Percentiles rank a stretch among this genome's conserved stretches.
phyloP scores from a whole-genome alignment of 2,888 invertebrate genomes.

The Athetis lepigone region DNA sequence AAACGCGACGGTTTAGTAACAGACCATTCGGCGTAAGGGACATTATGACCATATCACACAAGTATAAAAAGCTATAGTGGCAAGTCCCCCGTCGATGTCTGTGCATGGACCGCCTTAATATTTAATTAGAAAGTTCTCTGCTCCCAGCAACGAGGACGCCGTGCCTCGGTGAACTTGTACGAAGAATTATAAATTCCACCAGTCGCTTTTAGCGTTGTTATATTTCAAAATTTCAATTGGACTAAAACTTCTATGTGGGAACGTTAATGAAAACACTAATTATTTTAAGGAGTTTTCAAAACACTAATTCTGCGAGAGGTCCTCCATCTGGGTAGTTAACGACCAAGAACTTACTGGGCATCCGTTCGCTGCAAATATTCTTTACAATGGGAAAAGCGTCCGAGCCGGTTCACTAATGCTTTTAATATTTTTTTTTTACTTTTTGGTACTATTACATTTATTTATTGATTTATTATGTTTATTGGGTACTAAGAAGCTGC shows the following conservation, averaged over 20 bases:
- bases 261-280: conserved; percentile 58
- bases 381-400: conserved; percentile 12
- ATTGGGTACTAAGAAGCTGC: too few species aligned
- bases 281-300: conserved; percentile 45
- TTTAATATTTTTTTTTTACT: conserved; percentile 12
- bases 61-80: conserved; percentile 66
- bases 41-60: conserved; percentile 61
- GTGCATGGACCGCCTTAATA: conserved; percentile 78
- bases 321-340: conserved; percentile 9
- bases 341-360: conserved; percentile 1
- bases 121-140: conserved; percentile 84
- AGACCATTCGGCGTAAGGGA: conserved; percentile 57
- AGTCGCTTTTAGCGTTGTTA: conserved; percentile 72
- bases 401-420: conserved; percentile 5
- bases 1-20: conserved; percentile 48
- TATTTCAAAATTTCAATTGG: conserved; percentile 74
- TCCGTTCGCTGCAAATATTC: conserved; percentile 10
- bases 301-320: conserved; percentile 35
- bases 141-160: conserved; percentile 65
- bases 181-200: conserved; percentile 80
- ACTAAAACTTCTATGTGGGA: conserved; percentile 57
- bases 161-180: conserved; percentile 74
- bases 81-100: conserved; percentile 68
- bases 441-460: too few species aligned
- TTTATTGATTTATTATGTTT: too few species aligned